A percentile compares a stretch with the other conserved stretches of the same genome.
These are phyloP conservation scores for Pinna nobilis DNA, from an alignment of 1,140 invertebrate genomes.

Conservation along the genomic window DNA sequence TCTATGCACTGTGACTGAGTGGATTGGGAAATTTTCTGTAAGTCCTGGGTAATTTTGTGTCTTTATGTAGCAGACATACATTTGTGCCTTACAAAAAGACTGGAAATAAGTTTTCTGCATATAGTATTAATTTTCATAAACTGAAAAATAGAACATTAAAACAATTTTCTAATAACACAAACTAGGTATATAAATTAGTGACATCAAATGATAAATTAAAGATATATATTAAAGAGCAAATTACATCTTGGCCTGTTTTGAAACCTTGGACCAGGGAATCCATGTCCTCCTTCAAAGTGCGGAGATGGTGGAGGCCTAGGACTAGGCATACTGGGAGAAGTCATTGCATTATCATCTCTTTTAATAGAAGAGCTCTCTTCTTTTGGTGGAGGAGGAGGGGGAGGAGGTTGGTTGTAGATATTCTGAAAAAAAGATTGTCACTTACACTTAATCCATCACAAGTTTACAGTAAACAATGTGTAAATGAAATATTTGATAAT, in stretches of 20 bases:
- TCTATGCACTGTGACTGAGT: too few species aligned
- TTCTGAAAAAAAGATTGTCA: background rate
- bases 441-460: background rate
- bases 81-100: too few species aligned
- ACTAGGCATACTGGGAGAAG: background rate
- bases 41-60: too few species aligned
- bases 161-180: too few species aligned
- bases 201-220: background rate
- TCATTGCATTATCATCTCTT: background rate
- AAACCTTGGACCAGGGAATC: slow-evolving; percentile 13
- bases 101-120: too few species aligned
- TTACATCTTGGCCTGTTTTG: slow-evolving; percentile 43
- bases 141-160: too few species aligned
- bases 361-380: background rate
- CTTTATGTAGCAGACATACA: too few species aligned
- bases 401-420: background rate
- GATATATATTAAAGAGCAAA: background rate
- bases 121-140: too few species aligned
- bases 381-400: background rate
- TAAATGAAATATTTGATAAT: background rate
- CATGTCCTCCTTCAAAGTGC: background rate
- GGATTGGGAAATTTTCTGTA: too few species aligned
- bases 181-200: too few species aligned
- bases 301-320: slow-evolving; percentile 20
- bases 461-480: background rate